Evolutionary conservation across 2,888 invertebrate genomes (phyloP).

Genomic region (Prosapia bicincta): DNA sequence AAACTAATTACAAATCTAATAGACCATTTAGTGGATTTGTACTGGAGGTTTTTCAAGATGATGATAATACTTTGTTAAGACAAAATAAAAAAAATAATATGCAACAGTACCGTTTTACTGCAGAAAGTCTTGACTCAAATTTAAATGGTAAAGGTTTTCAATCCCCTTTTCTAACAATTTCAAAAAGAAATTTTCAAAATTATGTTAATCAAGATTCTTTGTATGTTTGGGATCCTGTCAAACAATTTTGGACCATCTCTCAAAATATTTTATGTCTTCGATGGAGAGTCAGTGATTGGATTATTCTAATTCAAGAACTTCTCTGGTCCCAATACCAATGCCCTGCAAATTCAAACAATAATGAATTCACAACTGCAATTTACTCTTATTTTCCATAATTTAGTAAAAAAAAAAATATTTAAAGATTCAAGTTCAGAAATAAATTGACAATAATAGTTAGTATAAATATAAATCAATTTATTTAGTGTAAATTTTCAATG

Average conservation of each 20-base stretch:
- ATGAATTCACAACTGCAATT: background rate
- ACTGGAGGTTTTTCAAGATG: slow-evolving; percentile 18
- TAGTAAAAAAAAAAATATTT: background rate
- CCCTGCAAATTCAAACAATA: background rate
- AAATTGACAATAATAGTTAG: too few relatives aligned
- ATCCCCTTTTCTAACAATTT: background rate
- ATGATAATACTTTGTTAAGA: slow-evolving; percentile 9
- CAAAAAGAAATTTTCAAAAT: background rate
- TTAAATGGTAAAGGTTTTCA: background rate
- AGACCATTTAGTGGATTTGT: slow-evolving; percentile 16
- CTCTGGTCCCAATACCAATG: slow-evolving; percentile 20
- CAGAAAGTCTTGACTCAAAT: background rate
- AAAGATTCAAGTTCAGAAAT: too few relatives aligned
- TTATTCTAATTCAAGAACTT: background rate
- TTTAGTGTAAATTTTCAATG: too few relatives aligned
- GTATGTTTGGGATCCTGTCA: slow-evolving; percentile 11
- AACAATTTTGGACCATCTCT: slow-evolving; percentile 3
- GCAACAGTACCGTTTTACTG: background rate
- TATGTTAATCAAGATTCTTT: background rate
- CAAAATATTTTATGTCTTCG: slow-evolving; percentile 4
- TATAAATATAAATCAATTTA: too few relatives aligned
- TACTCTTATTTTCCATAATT: background rate
- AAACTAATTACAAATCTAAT: background rate
- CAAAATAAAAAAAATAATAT: background rate
- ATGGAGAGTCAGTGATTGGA: slow-evolving; percentile 15